Conservation (phyloP, 2,113 vertebrate genomes). For the Nerophis lumbriciformis region DNA sequence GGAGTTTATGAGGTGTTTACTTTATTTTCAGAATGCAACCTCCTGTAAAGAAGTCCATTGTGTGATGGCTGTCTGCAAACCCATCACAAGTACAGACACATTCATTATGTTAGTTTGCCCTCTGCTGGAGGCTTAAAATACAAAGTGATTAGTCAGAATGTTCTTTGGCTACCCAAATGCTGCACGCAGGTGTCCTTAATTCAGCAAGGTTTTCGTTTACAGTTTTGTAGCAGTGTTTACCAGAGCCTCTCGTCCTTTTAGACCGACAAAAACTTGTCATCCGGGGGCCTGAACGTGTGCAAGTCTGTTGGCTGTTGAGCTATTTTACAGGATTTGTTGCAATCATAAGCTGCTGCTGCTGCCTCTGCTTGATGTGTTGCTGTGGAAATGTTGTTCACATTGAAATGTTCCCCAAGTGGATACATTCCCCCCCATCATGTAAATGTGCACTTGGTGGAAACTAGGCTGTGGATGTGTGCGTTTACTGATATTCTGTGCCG, state of each 20-base stretch:
- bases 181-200: constrained; percentile 5
- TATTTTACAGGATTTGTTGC: constrained; percentile 13
- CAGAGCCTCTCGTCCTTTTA: constrained; percentile 24
- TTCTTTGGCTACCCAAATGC: constrained; percentile 11
- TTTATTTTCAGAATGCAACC: no score
- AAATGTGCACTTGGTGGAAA: constrained; percentile 5
- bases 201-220: constrained; percentile 32
- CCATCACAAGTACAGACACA: background rate
- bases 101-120: constrained; percentile 55
- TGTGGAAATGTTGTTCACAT: constrained; percentile 17
- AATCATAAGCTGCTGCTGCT: constrained; percentile 1
- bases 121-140: constrained; percentile 49
- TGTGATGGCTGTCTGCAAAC: no score
- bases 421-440: background rate
- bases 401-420: constrained; percentile 20
- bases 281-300: constrained; percentile 25
- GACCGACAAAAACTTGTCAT: constrained; percentile 23
- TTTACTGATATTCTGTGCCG: background rate
- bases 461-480: background rate
- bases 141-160: background rate
- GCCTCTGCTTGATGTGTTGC: constrained; percentile 18
- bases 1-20: no score
- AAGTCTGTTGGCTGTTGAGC: constrained; percentile 5
- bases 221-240: constrained; percentile 28
- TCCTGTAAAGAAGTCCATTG: no score